Base-by-base conservation (phyloP, 2,888 invertebrate species). In the Drosophila merina region DNA sequence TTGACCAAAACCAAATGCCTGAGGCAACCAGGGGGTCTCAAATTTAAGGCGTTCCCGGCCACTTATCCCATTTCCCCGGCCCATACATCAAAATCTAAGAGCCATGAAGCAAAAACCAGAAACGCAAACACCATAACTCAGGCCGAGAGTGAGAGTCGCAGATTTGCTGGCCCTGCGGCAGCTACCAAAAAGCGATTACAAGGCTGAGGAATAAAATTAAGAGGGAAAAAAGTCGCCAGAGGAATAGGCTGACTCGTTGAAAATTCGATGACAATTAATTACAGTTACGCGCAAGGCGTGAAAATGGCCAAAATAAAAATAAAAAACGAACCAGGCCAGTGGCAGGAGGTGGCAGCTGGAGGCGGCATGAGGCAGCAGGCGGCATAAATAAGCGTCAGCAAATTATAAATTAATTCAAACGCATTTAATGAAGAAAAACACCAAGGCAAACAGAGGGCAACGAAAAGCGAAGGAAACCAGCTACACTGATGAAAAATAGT, bases 241-340 rank as follows among this genome's bases (percentile, higher is more conserved):
- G 14, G 68, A 83, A 72, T 78, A 57, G 68, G 88, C 82, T 79
- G 82, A 88, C 80, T 86, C 86, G 80, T 72, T 86, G 71, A 83
- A 82, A 82, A 82, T 88, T 82, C 88, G 80, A 82, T 83, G 88
- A 88, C 86, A 82, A 82, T 82, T 82, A 82, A 88, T 82, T 88
- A 82, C 82, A 73, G 86, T 76, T 79, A 83, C 80, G 84, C 71
- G 74, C 76, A 70, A 76, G 74, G 88, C 81, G 88, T 87, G 86
- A 81, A 81, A 85, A 85, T 79, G 79, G 71, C 66, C 33, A 47
- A 64, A 40, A 56, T 50, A 52, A 55, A 40, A 40, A 14, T 33
- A 47, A 64, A 52, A 57, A 59, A 31, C 51, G 62, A 8, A 0
- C 20, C 20, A 20, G 20, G 20, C 2, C 20, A 20, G 20, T 20